Percentiles rank a stretch among this genome's conserved stretches.
phyloP scores from a whole-genome alignment of 1,140 invertebrate genomes.

The Riptortus pedestris region DNA sequence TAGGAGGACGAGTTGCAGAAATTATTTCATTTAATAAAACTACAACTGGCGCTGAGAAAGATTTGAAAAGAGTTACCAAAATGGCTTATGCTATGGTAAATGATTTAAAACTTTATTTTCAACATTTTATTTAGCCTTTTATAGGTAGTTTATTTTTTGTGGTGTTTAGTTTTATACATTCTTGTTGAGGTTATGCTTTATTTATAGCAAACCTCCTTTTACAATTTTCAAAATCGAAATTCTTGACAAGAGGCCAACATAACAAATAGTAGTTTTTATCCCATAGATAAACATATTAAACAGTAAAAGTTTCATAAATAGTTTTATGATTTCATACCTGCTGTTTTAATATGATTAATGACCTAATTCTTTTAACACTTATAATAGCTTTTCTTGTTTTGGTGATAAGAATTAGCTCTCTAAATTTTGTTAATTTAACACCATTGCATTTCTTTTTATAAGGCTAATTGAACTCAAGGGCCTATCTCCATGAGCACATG shows the following conservation, averaged over 20 bases:
- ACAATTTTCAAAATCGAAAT: neutral
- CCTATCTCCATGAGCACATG: too few species aligned
- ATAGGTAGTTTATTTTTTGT: slow-evolving; percentile 20
- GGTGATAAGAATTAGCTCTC: too few species aligned
- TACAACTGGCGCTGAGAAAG: slow-evolving; percentile 88
- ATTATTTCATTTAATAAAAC: slow-evolving; percentile 77
- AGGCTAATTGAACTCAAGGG: too few species aligned
- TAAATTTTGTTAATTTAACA: too few species aligned
- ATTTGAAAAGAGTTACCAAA: slow-evolving; percentile 89
- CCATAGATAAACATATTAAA: too few species aligned
- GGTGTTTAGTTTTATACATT: neutral
- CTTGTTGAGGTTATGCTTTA: neutral
- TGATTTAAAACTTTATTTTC: neutral
- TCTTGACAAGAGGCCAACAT: neutral
- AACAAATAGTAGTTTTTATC: neutral
- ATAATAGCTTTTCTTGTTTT: too few species aligned
- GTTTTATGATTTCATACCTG: too few species aligned
- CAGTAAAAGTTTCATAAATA: too few species aligned
- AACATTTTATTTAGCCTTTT: slow-evolving; percentile 2
- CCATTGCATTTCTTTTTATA: too few species aligned
- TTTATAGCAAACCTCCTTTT: neutral
- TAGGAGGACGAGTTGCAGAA: slow-evolving; percentile 88
- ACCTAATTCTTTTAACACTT: too few species aligned
- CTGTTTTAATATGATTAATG: too few species aligned
- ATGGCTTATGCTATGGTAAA: slow-evolving; percentile 76